A percentile compares a stretch with the other conserved stretches of the same genome.
phyloP scores from a whole-genome alignment of 2,888 invertebrate species.

The Nomada hirtipes region DNA sequence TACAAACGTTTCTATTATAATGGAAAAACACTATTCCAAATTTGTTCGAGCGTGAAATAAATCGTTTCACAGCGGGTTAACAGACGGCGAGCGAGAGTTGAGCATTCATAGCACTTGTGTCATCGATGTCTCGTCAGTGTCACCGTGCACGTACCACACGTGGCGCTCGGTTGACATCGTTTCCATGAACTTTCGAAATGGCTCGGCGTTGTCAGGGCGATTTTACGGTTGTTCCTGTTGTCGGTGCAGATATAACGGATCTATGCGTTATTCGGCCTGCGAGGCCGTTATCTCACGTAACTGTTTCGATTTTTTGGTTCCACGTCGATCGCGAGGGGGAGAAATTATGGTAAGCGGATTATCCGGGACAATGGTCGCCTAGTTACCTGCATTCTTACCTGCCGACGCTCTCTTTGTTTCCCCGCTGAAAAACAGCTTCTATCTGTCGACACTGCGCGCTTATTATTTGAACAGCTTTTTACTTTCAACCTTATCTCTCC shows the following conservation, averaged over 20 bases:
- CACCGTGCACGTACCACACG: slow-evolving; percentile 19
- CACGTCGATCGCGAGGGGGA: slow-evolving; percentile 10
- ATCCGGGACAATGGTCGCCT: neutral
- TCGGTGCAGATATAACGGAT: slow-evolving; percentile 61
- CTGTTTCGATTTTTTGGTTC: slow-evolving; percentile 59
- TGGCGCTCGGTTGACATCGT: slow-evolving; percentile 30
- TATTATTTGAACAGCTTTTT: too few species aligned
- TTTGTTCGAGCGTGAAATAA: neutral
- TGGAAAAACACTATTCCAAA: neutral
- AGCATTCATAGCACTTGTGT: slow-evolving; percentile 14
- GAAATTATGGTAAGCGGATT: slow-evolving; percentile 42
- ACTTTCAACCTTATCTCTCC: too few species aligned
- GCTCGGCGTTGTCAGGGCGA: slow-evolving; percentile 21
- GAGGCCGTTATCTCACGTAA: slow-evolving; percentile 62
- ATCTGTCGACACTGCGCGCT: neutral
- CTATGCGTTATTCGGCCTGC: slow-evolving; percentile 56
- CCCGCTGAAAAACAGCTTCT: neutral
- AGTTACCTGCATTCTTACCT: neutral
- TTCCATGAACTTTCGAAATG: slow-evolving; percentile 51
- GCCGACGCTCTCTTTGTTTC: neutral
- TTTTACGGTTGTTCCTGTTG: slow-evolving; percentile 34
- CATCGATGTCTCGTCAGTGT: slow-evolving; percentile 38
- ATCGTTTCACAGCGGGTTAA: neutral
- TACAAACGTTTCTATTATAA: neutral
- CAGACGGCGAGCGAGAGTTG: slow-evolving; percentile 12